These are phyloP conservation scores for Volucella inflata DNA, from an alignment of 2,888 invertebrate genomes.

Conservation along the genomic window DNA sequence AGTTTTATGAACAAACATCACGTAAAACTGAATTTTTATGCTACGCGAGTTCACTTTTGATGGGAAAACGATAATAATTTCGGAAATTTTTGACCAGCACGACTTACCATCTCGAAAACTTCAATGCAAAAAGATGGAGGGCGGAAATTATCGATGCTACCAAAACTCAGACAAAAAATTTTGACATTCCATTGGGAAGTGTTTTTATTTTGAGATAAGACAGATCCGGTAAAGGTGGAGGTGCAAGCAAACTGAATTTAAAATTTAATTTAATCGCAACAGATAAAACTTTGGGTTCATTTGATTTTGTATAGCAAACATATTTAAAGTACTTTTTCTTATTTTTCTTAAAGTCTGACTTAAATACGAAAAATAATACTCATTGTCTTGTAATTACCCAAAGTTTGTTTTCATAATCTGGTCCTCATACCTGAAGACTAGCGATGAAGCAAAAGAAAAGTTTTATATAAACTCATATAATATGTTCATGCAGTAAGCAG, in stretches of 20 bases:
- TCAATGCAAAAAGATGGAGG: slow-evolving; percentile 83
- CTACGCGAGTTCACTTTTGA: neutral
- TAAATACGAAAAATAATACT: too few relatives aligned
- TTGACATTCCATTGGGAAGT: slow-evolving; percentile 36
- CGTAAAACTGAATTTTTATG: neutral
- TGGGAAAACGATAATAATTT: slow-evolving; percentile 74
- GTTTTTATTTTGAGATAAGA: neutral
- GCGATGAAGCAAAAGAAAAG: too few relatives aligned
- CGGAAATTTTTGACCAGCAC: slow-evolving; percentile 74
- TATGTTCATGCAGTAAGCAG: too few relatives aligned
- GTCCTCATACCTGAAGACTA: too few relatives aligned
- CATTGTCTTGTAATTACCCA: too few relatives aligned
- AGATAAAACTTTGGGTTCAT: too few relatives aligned
- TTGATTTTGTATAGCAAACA: too few relatives aligned
- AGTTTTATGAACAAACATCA: neutral
- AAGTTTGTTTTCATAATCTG: too few relatives aligned
- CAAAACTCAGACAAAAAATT: slow-evolving; percentile 74
- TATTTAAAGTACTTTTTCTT: too few relatives aligned
- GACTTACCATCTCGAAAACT: slow-evolving; percentile 83
- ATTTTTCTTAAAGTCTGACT: too few relatives aligned
- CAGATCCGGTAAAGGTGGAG: neutral
- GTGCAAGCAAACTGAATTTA: neutral
- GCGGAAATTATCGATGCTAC: slow-evolving; percentile 82
- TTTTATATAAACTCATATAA: too few relatives aligned
- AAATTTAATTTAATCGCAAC: too few relatives aligned